A percentile compares a stretch with the other conserved stretches of the same genome.
Conservation (phyloP, 37 sponge, comb jelly and placozoan species). For the Chondrosia reniformis region DNA sequence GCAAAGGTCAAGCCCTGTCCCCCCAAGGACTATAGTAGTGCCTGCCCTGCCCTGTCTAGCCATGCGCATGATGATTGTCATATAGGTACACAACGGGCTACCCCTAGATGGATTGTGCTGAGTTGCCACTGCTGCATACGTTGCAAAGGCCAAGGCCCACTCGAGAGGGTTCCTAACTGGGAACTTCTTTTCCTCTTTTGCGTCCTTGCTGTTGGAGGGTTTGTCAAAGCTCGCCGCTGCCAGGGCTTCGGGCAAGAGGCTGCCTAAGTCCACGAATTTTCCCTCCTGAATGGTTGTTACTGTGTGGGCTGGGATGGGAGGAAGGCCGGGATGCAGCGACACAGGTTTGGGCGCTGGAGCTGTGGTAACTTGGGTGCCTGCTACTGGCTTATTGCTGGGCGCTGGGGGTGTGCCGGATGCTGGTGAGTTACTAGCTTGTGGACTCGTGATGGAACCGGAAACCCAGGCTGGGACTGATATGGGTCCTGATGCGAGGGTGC, state of each 20-base stretch:
- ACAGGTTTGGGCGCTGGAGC: no score
- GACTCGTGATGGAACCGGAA: no score
- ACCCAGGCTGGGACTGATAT: no score
- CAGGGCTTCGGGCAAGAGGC: slow-evolving; percentile 10
- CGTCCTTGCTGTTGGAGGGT: background rate
- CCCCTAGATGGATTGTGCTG: background rate
- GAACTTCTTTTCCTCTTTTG: background rate
- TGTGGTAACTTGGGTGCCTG: no score
- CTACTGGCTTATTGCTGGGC: no score
- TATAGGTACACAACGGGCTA: background rate
- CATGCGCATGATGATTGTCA: background rate
- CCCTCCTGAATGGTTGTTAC: background rate
- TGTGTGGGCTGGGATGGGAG: background rate
- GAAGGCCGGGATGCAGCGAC: no score
- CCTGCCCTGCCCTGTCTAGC: background rate
- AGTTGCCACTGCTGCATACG: background rate
- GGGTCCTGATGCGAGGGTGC: no score
- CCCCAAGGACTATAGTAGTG: no score
- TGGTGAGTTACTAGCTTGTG: no score
- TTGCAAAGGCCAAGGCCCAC: slow-evolving; percentile 6
- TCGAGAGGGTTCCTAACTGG: background rate
- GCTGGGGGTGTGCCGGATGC: no score
- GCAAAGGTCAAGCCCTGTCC: no score
- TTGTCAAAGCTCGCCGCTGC: background rate
- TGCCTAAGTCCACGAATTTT: background rate